Base-by-base conservation (phyloP, 2,113 vertebrate genomes). In the Cynopterus brachyotis region DNA sequence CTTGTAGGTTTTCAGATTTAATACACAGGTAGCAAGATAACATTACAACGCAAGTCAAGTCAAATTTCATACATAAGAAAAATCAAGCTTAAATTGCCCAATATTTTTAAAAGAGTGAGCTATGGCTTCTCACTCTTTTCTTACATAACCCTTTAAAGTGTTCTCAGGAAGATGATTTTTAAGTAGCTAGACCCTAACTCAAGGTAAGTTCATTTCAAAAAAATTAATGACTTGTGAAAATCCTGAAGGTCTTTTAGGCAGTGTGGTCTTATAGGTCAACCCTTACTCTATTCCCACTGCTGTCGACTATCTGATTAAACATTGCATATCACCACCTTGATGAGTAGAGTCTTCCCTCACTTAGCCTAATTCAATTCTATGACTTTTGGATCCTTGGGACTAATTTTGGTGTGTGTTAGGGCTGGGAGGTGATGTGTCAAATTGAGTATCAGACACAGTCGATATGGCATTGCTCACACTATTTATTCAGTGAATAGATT, bases 11-110 rank as follows among this genome's bases (percentile, higher is more conserved):
- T 92, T 80, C 60, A 57, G n/a, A 50, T 81, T 22, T 32, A 42
- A 40, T 64, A 16, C 32, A 12, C 16, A 91, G 47, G 20, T 15
- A 69, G 47, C 28, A 94, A 59, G 32, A 15, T 60, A 82, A 40
- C 32, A n/a, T 70, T 59, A 60, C 76, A 84, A 89, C 80, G 42
- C 37, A 84, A 95, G 42, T 81, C 37, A 84, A 95, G 42, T 81
- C 37, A 83, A 35, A 64, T 75, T 50, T 87, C 13, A 69, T 47
- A 6, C 19, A 50, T 20, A 83, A 26, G 15, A 64, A 76, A 89
- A 75, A 55, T 73, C 40, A 87, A 86, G 4, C 3, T 13, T 60
- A 47, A 35, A 57, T 15, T 69, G 2, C 37, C 79, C 57, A 47
- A 0, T 83, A 73, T n/a, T 78, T 96, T 95, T 80, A 17, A 80